These are phyloP conservation scores for Pseudorhiza aurosa DNA, from an alignment of 30 jellyfish, hydroid and myxozoan genomes.

Conservation along the genomic window DNA sequence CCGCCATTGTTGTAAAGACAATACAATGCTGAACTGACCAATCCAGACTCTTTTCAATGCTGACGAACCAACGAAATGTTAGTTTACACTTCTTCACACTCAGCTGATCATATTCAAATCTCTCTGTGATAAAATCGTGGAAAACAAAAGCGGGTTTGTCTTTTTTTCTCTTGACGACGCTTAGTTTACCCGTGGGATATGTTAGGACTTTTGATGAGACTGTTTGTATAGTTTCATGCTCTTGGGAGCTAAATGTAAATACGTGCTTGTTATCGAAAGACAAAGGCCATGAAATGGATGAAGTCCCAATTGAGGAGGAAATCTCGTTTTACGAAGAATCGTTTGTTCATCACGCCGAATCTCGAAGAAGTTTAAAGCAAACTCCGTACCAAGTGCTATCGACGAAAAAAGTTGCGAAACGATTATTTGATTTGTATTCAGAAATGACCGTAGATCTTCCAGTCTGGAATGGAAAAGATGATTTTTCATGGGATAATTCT, in stretches of 20 bases:
- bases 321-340: constrained; percentile 41
- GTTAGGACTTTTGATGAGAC: not conserved
- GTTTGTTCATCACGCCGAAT: not conserved
- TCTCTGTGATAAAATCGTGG: not conserved
- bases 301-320: not conserved
- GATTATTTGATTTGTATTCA: not conserved
- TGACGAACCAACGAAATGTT: not conserved
- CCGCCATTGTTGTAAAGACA: not conserved
- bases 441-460: constrained; percentile 43
- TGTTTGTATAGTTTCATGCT: not conserved
- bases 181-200: not conserved
- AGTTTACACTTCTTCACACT: constrained; percentile 13
- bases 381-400: constrained; percentile 30
- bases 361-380: not conserved
- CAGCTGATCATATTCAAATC: constrained; percentile 35
- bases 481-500: constrained; percentile 54
- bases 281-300: not conserved
- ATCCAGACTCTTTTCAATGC: not conserved
- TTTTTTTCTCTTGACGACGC: constrained; percentile 11
- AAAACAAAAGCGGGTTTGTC: not conserved
- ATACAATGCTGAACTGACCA: not conserved
- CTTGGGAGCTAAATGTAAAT: constrained; percentile 11
- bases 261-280: not conserved
- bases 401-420: constrained; percentile 53
- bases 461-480: constrained; percentile 48